Base-by-base conservation (phyloP, 2,797 vertebrate genomes). In the Aplochiton taeniatus region DNA sequence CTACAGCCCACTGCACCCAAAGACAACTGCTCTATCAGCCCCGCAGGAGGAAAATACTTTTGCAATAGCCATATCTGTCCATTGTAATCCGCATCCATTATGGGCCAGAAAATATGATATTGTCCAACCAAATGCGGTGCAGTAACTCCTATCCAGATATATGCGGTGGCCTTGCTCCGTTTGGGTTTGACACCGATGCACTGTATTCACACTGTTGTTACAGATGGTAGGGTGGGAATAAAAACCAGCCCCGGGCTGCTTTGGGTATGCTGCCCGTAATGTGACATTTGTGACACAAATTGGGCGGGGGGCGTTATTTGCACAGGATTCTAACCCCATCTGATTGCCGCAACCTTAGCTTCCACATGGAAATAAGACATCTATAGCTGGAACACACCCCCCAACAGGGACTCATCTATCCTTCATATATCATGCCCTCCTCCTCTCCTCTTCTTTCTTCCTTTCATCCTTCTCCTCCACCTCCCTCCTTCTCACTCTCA, bases 1-100 rank as follows among this genome's bases (percentile, higher is more conserved):
- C 67, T 86, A 75, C 80, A 82, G 65, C 72, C 75, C 72, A 74
- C 67, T 58, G 70, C 58, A 61, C 73, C 73, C 58, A 75, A 6
- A 31, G 31, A 79, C 75, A 73, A 68, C 73, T 63, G 74, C 70
- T 69, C 73, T 68, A 66, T 79, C 64, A 65, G 68, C 65, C 62
- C 81, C 73, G 42, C 61, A 72, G 72, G 75, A 72, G 78, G 77
- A 41, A 75, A 80, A 80, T 62, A 59, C 61, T 16, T 8, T 63
- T 60, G 74, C 69, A 68, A 68, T 70, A 68, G 68, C 58, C 66
- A 63, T 2, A 4, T 68, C 69, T 49, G 58, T 71, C 57, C 20
- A 18, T 18, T 52, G 56, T 72, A 76, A 83, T 79, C 77, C 81
- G 69, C 44, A 49, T 17, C 47, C 68, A 60, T 58, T 10, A 68